A percentile compares a stretch with the other conserved stretches of the same genome.
phyloP scores from a whole-genome alignment of 1,140 invertebrate genomes.

The Papilio polyxenes region DNA sequence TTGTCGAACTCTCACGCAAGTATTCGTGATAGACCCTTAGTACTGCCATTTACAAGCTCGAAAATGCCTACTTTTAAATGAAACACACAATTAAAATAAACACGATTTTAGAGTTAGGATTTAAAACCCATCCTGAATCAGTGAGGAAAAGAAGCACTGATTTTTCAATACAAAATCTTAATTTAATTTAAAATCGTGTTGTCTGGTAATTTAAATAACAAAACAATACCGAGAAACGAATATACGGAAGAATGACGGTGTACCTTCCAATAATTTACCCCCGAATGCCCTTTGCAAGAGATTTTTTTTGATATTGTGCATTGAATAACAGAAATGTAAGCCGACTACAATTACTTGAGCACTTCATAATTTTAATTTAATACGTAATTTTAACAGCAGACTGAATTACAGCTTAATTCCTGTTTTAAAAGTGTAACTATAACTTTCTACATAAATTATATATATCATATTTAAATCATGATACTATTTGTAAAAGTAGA shows the following conservation, averaged over 20 bases:
- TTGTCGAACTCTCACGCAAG: too few relatives aligned
- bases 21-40: too few relatives aligned
- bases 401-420: background rate
- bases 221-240: slow-evolving; percentile 5
- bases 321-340: background rate
- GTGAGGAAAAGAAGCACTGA: too few relatives aligned
- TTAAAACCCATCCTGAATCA: too few relatives aligned
- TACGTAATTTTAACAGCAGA: background rate
- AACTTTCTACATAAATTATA: too few relatives aligned
- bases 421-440: background rate
- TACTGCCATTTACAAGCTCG: too few relatives aligned
- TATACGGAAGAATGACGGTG: slow-evolving; percentile 12
- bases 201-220: background rate
- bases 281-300: background rate
- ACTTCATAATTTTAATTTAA: too few relatives aligned
- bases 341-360: slow-evolving; percentile 8
- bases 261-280: background rate
- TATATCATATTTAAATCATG: too few relatives aligned
- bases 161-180: background rate
- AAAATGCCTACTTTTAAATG: too few relatives aligned
- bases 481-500: background rate
- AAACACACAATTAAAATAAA: too few relatives aligned
- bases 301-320: slow-evolving; percentile 5
- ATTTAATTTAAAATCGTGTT: background rate
- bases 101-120: too few relatives aligned